Conservation (phyloP, 2,113 vertebrate genomes). For the Phainopepla nitens region DNA sequence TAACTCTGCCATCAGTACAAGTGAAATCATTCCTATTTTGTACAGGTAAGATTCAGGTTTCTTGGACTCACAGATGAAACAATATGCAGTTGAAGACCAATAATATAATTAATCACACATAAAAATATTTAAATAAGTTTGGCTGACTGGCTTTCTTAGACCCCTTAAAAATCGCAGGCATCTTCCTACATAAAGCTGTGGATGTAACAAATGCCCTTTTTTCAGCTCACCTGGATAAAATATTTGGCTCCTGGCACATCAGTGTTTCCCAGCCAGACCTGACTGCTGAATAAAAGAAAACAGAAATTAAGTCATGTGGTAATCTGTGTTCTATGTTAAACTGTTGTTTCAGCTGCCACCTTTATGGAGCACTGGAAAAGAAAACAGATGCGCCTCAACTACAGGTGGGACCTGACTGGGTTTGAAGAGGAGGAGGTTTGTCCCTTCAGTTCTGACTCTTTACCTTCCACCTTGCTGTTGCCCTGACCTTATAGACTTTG, state of each 20-base stretch:
- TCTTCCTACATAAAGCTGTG: not conserved
- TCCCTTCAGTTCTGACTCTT: constrained; percentile 37
- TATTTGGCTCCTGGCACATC: not conserved
- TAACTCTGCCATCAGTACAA: not conserved
- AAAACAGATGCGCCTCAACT: constrained; percentile 95
- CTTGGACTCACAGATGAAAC: not conserved
- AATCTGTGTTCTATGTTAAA: not conserved
- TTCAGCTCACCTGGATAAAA: not conserved
- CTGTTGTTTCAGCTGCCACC: constrained; percentile 80
- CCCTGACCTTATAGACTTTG: not conserved
- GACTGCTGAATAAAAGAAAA: not conserved
- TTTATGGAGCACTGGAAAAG: constrained; percentile 99
- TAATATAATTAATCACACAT: not conserved
- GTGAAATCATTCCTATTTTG: not conserved
- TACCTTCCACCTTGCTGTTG: not conserved
- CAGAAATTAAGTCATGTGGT: not conserved
- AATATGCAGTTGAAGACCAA: not conserved
- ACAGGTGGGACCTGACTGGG: constrained; percentile 92
- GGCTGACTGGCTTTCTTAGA: not conserved
- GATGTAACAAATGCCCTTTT: not conserved
- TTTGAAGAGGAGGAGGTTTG: constrained; percentile 92
- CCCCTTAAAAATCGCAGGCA: not conserved
- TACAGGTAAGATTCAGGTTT: not conserved
- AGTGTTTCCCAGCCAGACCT: not conserved
- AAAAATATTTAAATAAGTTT: not conserved